Conservation (phyloP, 1,140 invertebrate species). For the Rhyacophila brunnea region DNA sequence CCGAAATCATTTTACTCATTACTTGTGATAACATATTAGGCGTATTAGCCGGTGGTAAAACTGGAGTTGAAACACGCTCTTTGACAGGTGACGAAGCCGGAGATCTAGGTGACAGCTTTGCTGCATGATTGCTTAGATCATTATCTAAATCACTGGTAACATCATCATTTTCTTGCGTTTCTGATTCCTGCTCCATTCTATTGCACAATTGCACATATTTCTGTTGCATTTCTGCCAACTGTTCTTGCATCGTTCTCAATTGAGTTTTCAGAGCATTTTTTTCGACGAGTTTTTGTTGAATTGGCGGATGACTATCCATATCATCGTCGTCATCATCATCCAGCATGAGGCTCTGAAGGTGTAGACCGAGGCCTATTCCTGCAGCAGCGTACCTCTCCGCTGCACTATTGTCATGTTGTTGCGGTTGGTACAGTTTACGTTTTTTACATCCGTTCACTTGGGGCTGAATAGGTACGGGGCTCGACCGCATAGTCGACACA, state of each 20-base stretch:
- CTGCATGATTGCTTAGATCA: constrained; percentile 45
- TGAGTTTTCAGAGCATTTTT: constrained; percentile 83
- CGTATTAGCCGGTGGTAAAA: constrained; percentile 47
- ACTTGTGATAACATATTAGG: constrained; percentile 66
- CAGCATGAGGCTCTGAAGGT: constrained; percentile 50
- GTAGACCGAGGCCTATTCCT: constrained; percentile 49
- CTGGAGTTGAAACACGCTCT: constrained; percentile 57
- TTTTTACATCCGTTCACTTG: constrained; percentile 92
- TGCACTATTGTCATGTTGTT: constrained; percentile 80
- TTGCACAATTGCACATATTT: constrained; percentile 85
- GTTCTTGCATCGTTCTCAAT: constrained; percentile 82
- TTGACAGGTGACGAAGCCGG: constrained; percentile 60
- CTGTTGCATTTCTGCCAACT: constrained; percentile 86
- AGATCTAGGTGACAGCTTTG: constrained; percentile 56
- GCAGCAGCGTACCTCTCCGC: constrained; percentile 54
- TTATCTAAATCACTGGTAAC: constrained; percentile 65
- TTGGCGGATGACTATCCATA: constrained; percentile 70
- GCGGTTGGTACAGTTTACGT: constrained; percentile 94
- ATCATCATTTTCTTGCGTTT: constrained; percentile 71
- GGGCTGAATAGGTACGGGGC: constrained; percentile 64
- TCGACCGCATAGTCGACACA: constrained; percentile 86
- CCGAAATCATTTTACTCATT: constrained; percentile 67
- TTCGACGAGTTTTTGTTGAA: constrained; percentile 79
- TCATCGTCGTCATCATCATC: constrained; percentile 73
- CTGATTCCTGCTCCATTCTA: constrained; percentile 77